Conservation (phyloP, 2,113 vertebrate species). For the Pteruthius melanotis region DNA sequence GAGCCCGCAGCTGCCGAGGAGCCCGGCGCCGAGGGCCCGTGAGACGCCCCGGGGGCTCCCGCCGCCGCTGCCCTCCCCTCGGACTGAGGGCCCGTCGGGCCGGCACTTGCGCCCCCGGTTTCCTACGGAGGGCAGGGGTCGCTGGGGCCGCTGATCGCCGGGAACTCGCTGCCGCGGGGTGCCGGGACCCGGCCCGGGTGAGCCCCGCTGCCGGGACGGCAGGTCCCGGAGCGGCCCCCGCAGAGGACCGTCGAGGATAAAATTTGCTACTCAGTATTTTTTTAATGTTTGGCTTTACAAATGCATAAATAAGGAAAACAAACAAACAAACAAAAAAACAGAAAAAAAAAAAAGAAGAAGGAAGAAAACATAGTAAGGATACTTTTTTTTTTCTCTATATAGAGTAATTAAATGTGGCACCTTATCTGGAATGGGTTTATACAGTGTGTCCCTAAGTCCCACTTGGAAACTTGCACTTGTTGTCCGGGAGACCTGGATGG, state of each 20-base stretch:
- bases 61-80: constrained; percentile 6
- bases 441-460: constrained; percentile 10
- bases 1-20: not conserved
- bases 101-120: not conserved
- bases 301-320: not conserved
- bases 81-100: not conserved
- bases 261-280: constrained; percentile 60
- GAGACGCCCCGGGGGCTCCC: constrained; percentile 27
- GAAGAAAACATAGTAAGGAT: constrained; percentile 3
- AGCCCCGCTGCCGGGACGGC: not conserved
- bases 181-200: not conserved
- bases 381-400: not conserved
- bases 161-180: not conserved
- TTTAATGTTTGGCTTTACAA: constrained; percentile 58
- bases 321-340: not conserved
- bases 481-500: constrained; percentile 11
- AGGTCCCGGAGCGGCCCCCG: not conserved
- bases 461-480: constrained; percentile 66
- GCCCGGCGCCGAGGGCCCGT: not conserved
- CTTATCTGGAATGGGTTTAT: constrained; percentile 40
- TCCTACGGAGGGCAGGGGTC: not conserved
- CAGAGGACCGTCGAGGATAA: not conserved
- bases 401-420: constrained; percentile 39
- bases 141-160: not conserved
- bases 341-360: not conserved